These are phyloP conservation scores for Glossophaga mutica DNA, from an alignment of 2,797 vertebrate genomes.

Conservation along the genomic window DNA sequence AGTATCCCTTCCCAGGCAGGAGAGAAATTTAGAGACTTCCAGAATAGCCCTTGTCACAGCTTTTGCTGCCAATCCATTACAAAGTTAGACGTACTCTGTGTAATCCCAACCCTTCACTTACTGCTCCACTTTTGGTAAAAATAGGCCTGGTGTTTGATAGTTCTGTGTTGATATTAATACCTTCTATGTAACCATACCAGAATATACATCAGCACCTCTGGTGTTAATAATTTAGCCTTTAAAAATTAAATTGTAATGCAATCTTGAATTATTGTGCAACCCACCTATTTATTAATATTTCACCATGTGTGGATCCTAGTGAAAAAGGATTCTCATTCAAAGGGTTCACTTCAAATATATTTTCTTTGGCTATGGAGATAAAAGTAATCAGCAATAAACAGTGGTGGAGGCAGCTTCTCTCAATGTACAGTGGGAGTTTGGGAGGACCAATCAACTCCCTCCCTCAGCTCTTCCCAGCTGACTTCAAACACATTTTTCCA, in stretches of 20 bases:
- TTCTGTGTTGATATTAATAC: background rate
- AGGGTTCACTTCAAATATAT: conserved; percentile 34
- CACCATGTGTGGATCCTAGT: background rate
- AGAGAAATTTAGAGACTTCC: background rate
- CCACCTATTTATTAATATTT: conserved; percentile 49
- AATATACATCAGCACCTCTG: background rate
- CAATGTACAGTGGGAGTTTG: background rate
- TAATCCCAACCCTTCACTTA: background rate
- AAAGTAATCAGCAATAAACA: conserved; percentile 18
- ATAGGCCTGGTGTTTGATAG: background rate
- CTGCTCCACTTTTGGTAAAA: background rate
- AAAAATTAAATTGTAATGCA: background rate
- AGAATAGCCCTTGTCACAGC: background rate
- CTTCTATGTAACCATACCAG: background rate
- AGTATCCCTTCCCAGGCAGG: background rate
- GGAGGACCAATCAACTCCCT: background rate
- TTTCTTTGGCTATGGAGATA: conserved; percentile 50
- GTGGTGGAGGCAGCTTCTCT: background rate
- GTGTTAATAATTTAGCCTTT: conserved; percentile 15
- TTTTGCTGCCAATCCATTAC: background rate
- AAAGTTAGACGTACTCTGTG: background rate
- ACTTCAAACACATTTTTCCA: conserved; percentile 50
- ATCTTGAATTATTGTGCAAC: background rate
- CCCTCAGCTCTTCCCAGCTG: conserved; percentile 18
- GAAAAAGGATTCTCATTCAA: conserved; percentile 31